A percentile compares a stretch with the other conserved stretches of the same genome.
phyloP scores from a whole-genome alignment of 1,140 invertebrate species.

The Coptotermes formosanus region DNA sequence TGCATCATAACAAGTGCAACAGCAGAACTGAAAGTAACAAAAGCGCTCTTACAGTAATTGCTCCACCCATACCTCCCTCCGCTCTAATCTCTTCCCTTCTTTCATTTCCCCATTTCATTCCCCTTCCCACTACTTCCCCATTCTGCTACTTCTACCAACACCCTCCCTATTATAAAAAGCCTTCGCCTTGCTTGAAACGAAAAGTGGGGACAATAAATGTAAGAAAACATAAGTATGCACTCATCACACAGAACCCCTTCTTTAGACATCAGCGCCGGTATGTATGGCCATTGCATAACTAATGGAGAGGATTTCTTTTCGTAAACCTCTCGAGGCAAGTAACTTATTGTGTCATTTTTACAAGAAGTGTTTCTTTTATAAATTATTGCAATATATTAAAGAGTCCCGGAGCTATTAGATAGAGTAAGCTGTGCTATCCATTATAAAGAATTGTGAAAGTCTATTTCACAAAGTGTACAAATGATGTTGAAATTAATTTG shows the following conservation, averaged over 20 bases:
- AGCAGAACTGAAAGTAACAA: background rate
- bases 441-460: background rate
- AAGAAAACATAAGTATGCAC: conserved; percentile 6
- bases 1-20: conserved; percentile 18
- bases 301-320: background rate
- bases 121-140: background rate
- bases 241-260: background rate
- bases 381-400: background rate
- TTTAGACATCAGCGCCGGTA: background rate
- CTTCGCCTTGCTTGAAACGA: background rate
- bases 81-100: background rate
- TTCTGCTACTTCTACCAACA: background rate
- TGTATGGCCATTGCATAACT: background rate
- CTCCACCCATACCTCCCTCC: background rate
- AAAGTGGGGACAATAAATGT: conserved; percentile 11
- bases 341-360: background rate
- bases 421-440: background rate
- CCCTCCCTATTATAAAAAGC: background rate
- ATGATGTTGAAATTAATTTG: background rate
- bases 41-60: conserved; percentile 10
- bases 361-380: background rate
- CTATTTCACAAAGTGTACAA: background rate
- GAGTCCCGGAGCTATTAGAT: background rate
- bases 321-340: background rate
- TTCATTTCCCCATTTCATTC: conserved; percentile 1